Evolutionary conservation across 2,113 vertebrate genomes (phyloP), one percentile per base, ranked within the genome.

Genomic region (Anarhynchus alexandrinus): DNA sequence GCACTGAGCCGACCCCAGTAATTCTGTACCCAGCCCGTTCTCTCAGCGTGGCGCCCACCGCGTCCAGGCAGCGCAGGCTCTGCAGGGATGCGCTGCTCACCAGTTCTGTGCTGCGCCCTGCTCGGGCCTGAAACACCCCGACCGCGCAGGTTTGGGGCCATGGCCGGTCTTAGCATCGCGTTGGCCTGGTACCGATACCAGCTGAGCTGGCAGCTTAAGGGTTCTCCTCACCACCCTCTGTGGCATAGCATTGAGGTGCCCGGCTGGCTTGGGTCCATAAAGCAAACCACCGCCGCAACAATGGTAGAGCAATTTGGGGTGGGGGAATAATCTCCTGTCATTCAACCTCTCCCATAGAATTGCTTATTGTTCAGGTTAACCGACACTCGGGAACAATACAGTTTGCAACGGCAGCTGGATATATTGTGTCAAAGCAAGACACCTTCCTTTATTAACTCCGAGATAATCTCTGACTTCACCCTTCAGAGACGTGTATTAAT

Each of bases 11-110:
- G 1, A 4, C 12, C 43, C 49, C 43, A 9, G 16, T 5, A 17
- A 9, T 34, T 8, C 64, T 15, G 19, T 26, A 15, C 18, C 14
- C 16, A 2, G 36, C 1, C 49, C 0, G 0, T 43, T 38, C 4
- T 9, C 27, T 36, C 64, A 12, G 49, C 3, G 0, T 8, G 5
- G 9, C 36, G 5, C 32, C 4, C n/a, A 18, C 13, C 21, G 6
- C 25, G 2, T 7, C 26, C 82, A 5, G 12, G n/a, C 45, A 16
- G 2, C 2, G 43, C 61, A 9, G 57, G 36, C 4, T 23, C 61
- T 18, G 54, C 51, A 12, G 36, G 82, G 70, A 12, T 4, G 3
- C 40, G 38, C 55, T 1, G 1, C 64, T 22, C 20, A 2, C 19
- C 5, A 0, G n/a, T 6, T 30, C 74, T 49, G 77, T 5, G n/a